These are phyloP conservation scores for Arenaria interpres DNA, from an alignment of 2,113 vertebrate genomes.

Conservation along the genomic window DNA sequence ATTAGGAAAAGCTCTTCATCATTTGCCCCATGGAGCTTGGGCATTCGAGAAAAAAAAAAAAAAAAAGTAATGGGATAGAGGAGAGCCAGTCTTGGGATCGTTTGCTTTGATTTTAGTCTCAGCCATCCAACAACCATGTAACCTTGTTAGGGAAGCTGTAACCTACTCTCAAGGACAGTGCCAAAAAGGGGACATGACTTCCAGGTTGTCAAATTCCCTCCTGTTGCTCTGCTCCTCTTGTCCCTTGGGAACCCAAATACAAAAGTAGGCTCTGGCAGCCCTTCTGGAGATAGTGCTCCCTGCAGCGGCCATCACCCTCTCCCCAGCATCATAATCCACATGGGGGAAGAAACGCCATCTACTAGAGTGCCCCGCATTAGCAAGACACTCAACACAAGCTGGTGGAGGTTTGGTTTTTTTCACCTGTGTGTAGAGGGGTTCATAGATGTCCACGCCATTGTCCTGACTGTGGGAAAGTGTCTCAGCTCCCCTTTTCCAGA, in stretches of 20 bases:
- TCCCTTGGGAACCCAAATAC: fast-evolving
- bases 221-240: not conserved
- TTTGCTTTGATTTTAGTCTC: not conserved
- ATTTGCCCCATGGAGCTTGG: not conserved
- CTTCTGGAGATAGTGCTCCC: not conserved
- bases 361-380: not conserved
- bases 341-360: not conserved
- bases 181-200: not conserved
- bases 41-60: not conserved
- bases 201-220: not conserved
- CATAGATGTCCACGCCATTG: conserved; percentile 97
- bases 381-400: not conserved
- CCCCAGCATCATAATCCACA: not conserved
- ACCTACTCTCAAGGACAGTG: not conserved
- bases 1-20: not conserved
- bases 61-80: not conserved
- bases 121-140: not conserved
- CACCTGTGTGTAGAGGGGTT: conserved; percentile 97
- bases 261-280: not conserved
- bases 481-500: conserved; percentile 91
- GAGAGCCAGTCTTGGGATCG: not conserved
- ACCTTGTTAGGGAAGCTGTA: not conserved
- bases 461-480: conserved; percentile 94
- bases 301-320: not conserved
- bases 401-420: not conserved